Conservation (phyloP, 2,888 invertebrate genomes). For the Andrena haemorrhoa region DNA sequence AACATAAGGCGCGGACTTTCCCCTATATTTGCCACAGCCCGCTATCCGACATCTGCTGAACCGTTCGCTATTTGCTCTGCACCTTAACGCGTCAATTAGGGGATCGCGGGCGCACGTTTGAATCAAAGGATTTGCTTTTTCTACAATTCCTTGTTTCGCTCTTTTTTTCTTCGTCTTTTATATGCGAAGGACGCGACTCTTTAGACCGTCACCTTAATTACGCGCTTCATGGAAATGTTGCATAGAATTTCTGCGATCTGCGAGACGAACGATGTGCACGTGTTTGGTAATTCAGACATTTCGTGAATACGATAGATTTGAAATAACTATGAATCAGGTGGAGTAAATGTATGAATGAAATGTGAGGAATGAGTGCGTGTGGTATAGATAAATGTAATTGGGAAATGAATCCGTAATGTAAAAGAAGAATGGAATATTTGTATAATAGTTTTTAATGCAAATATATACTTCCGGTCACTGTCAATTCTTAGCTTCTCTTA, state of each 20-base stretch:
- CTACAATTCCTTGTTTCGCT: neutral
- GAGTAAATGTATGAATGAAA: no score
- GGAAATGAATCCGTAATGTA: no score
- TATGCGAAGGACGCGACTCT: neutral
- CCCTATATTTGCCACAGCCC: conserved; percentile 53
- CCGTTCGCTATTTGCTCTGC: conserved; percentile 44
- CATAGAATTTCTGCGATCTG: neutral
- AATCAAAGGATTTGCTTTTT: conserved; percentile 12
- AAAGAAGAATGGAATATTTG: no score
- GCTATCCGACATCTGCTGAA: conserved; percentile 40
- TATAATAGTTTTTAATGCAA: no score
- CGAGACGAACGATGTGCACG: neutral
- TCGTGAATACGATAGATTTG: neutral
- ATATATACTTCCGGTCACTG: no score
- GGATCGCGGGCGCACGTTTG: neutral
- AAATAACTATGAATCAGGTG: neutral
- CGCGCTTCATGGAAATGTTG: neutral
- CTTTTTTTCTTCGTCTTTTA: neutral
- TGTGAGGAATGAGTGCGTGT: no score
- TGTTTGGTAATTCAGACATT: neutral
- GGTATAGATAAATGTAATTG: no score
- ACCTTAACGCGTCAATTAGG: conserved; percentile 57
- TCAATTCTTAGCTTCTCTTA: no score
- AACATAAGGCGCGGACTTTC: conserved; percentile 67
- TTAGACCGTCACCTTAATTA: neutral